Conservation (phyloP, 2,113 vertebrate genomes). For the Dromas ardeola region DNA sequence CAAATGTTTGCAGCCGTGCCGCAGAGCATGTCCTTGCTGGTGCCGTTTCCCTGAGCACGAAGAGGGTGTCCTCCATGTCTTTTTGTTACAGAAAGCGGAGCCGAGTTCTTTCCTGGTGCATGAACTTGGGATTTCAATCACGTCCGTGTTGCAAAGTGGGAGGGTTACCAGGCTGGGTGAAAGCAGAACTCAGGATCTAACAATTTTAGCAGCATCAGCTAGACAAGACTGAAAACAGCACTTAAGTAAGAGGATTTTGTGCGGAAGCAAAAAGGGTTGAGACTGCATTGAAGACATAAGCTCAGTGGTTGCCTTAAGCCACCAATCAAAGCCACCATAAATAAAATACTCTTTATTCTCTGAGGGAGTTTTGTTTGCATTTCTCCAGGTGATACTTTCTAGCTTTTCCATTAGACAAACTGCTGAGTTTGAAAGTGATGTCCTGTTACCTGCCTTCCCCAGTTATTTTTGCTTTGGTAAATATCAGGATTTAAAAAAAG, state of each 20-base stretch:
- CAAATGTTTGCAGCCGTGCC: background rate
- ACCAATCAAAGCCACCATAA: background rate
- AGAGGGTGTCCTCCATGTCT: background rate
- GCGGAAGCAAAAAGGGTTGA: background rate
- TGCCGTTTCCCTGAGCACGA: background rate
- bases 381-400: background rate
- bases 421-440: background rate
- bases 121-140: conserved; percentile 1
- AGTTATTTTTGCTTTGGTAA: conserved; percentile 11
- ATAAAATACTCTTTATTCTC: conserved; percentile 3
- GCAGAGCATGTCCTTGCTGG: background rate
- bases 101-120: background rate
- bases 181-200: conserved; percentile 10
- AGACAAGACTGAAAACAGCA: background rate
- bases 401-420: background rate
- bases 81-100: background rate
- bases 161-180: background rate
- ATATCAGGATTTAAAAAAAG: conserved; percentile 7
- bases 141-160: conserved; percentile 5
- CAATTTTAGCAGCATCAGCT: conserved; percentile 36
- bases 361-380: background rate
- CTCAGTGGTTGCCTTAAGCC: conserved; percentile 11
- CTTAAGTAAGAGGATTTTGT: conserved; percentile 42
- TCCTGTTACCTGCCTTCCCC: background rate
- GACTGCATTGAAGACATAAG: background rate